Base-by-base conservation (phyloP, 2,888 invertebrate species). In the Cataglyphis altisquamis region DNA sequence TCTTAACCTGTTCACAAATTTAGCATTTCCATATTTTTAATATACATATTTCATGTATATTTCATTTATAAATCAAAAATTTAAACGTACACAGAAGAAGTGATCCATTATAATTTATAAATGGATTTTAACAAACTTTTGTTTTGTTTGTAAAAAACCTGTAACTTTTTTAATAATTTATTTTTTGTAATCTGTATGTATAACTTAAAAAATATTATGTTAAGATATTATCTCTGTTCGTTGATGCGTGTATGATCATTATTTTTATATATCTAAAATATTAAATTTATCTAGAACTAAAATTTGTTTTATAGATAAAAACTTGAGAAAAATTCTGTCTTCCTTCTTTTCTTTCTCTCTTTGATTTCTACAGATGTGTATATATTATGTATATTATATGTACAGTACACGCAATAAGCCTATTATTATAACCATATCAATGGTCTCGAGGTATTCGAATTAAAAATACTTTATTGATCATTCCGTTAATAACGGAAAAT, bases 211-310 rank as follows among this genome's bases (percentile, higher is more conserved):
- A 74, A 48, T 29, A 52, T 45, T 80, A 41, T 36, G 52, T 85
- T 88, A 85, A 66, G 18, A 57, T 75, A 73, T 82, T 48, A 80
- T 55, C 72, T 84, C 15, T 39, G 36, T 78, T 78, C 70, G 45
- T 78, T 70, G 70, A 78, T 41, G 29, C 12, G 55, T 21, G n/a
- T 41, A 41, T 67, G 25, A 67, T 10, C 10, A 70, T 70, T 45
- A 78, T 60, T 70, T 32, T n/a, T 52, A 52, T n/a, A 68, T 41
- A n/a, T 70, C 36, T 36, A 67, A 10, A 45, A 57, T 21, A 32
- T 4, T 78, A 70, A 60, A 52, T 52, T 52, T 52, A n/a, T 60
- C 18, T 52, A 52, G 52, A 52, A 21, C 21, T 78, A 78, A 78
- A 78, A 18, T 67, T 39, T 45, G 18, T 8, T 10, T 3, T 52